Percentiles rank a stretch among this genome's conserved stretches.
Evolutionary conservation across 2,888 invertebrate genomes (phyloP).

Genomic region (Patella ulyssiponensis): DNA sequence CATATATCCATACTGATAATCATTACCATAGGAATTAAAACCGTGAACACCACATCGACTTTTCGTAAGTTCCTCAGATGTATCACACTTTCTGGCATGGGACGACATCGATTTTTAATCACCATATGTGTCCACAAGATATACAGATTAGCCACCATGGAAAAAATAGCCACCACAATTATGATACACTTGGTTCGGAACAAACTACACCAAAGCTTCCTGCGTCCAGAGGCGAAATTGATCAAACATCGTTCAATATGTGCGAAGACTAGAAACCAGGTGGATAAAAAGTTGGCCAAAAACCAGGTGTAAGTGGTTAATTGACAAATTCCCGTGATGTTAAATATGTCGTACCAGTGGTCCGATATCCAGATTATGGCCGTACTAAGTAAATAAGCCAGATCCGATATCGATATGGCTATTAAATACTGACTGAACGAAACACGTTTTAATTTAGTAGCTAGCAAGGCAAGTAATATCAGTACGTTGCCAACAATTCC

Average conservation of each 20-base stretch:
- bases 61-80: slow-evolving; percentile 52
- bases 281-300: slow-evolving; percentile 35
- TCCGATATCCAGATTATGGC: slow-evolving; percentile 34
- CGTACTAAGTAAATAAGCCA: slow-evolving; percentile 32
- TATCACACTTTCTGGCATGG: slow-evolving; percentile 50
- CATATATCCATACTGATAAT: slow-evolving; percentile 32
- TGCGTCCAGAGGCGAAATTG: slow-evolving; percentile 31
- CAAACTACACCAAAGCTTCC: slow-evolving; percentile 39
- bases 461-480: slow-evolving; percentile 30
- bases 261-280: slow-evolving; percentile 42
- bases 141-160: slow-evolving; percentile 42
- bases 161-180: slow-evolving; percentile 37
- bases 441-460: slow-evolving; percentile 27
- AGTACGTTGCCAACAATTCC: slow-evolving; percentile 36
- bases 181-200: slow-evolving; percentile 45
- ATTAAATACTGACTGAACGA: slow-evolving; percentile 40
- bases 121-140: slow-evolving; percentile 41
- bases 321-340: slow-evolving; percentile 41
- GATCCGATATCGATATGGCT: slow-evolving; percentile 37
- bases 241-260: slow-evolving; percentile 37
- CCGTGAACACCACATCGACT: slow-evolving; percentile 53
- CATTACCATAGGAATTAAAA: slow-evolving; percentile 45
- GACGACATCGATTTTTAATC: slow-evolving; percentile 36
- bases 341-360: slow-evolving; percentile 33
- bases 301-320: slow-evolving; percentile 36